These are phyloP conservation scores for Chrysopa pallens DNA, from an alignment of 1,140 invertebrate genomes.

Conservation along the genomic window DNA sequence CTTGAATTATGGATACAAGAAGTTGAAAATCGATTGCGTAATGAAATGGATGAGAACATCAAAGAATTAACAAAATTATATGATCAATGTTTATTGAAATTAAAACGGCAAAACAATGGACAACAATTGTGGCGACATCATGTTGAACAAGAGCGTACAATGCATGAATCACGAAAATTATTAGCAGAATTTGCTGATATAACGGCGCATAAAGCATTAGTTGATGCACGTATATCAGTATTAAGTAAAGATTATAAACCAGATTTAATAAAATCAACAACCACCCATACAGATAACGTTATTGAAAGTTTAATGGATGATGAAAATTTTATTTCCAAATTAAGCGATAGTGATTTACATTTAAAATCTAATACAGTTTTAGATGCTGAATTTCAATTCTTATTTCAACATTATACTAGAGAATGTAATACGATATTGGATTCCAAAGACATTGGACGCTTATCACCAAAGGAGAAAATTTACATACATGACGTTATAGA, in stretches of 20 bases:
- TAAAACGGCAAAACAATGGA: slow-evolving; percentile 18
- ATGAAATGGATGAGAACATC: slow-evolving; percentile 47
- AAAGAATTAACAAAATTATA: slow-evolving; percentile 43
- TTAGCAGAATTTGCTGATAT: slow-evolving; percentile 52
- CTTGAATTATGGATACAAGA: slow-evolving; percentile 49
- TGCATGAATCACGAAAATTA: slow-evolving; percentile 27
- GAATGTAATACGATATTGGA: slow-evolving; percentile 24
- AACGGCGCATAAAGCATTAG: slow-evolving; percentile 54
- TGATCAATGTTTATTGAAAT: slow-evolving; percentile 31
- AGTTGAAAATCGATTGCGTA: slow-evolving; percentile 43
- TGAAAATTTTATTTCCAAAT: background rate
- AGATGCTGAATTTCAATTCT: slow-evolving; percentile 38
- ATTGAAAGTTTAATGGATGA: background rate
- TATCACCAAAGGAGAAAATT: background rate
- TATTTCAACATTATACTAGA: slow-evolving; percentile 37
- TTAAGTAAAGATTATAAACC: slow-evolving; percentile 25
- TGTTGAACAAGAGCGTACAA: slow-evolving; percentile 27
- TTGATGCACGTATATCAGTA: slow-evolving; percentile 48
- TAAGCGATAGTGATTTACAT: slow-evolving; percentile 4
- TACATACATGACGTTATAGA: background rate
- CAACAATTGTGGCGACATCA: slow-evolving; percentile 15
- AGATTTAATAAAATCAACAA: no score
- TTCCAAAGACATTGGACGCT: no score
- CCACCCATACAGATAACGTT: no score
- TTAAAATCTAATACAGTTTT: slow-evolving; percentile 26